Evolutionary conservation across 2,888 invertebrate species (phyloP).

Genomic region (Polydesmus complanatus): DNA sequence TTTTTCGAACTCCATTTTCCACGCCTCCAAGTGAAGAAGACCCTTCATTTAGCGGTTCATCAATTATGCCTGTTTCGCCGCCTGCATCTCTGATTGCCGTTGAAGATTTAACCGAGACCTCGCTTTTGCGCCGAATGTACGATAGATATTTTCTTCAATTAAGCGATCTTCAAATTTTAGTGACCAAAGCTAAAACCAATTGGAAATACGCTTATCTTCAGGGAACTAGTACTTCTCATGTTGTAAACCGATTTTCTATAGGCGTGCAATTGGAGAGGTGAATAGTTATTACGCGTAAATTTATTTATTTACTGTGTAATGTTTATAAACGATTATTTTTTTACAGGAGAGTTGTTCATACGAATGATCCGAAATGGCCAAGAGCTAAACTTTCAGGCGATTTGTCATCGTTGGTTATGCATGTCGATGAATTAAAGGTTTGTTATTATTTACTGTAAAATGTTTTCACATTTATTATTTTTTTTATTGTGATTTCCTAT

Average conservation of each 20-base stretch:
- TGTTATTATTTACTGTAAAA: background rate
- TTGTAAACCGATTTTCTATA: constrained; percentile 58
- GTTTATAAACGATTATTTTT: background rate
- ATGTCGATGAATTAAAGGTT: constrained; percentile 83
- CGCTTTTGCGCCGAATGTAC: constrained; percentile 53
- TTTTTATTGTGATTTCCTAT: background rate
- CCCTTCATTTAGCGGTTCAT: background rate
- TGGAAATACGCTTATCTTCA: constrained; percentile 77
- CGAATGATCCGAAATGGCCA: constrained; percentile 75
- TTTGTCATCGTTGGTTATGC: constrained; percentile 71
- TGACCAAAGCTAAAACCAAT: constrained; percentile 75
- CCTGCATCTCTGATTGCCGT: background rate
- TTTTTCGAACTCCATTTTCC: constrained; percentile 35
- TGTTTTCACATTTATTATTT: background rate
- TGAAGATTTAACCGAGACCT: constrained; percentile 22
- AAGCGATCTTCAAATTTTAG: constrained; percentile 68
- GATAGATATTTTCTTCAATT: constrained; percentile 59
- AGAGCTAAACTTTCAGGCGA: constrained; percentile 68
- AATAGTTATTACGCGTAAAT: background rate
- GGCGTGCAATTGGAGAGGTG: constrained; percentile 28
- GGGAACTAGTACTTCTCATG: constrained; percentile 68
- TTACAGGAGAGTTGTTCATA: constrained; percentile 35
- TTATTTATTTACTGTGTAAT: background rate
- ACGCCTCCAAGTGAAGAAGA: constrained; percentile 21
- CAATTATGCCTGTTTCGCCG: background rate